Percentiles rank a stretch among this genome's conserved stretches.
Evolutionary conservation across 2,797 vertebrate species (phyloP).

Genomic region (Pangasius mekongensis): DNA sequence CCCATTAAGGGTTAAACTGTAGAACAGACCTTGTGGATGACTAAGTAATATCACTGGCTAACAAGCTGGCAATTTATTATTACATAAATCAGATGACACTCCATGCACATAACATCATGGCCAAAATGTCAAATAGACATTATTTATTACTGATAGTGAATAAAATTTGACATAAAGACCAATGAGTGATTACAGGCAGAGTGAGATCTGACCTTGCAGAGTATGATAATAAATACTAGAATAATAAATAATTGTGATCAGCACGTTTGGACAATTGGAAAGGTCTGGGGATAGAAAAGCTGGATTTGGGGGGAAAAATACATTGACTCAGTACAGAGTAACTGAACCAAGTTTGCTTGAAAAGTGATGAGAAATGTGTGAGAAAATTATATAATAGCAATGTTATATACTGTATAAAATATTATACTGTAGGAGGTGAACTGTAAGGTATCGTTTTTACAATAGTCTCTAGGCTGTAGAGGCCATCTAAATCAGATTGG

Average conservation of each 20-base stretch:
- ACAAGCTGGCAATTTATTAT: constrained; percentile 25
- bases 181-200: background rate
- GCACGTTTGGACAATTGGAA: background rate
- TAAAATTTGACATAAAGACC: constrained; percentile 9
- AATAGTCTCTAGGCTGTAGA: background rate
- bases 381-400: background rate
- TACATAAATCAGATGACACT: constrained; percentile 23
- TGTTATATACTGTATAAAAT: no score
- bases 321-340: background rate
- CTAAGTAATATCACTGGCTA: background rate
- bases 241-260: background rate
- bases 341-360: background rate
- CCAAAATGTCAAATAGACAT: background rate
- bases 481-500: background rate
- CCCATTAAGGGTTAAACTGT: background rate
- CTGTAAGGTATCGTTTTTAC: background rate
- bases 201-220: background rate
- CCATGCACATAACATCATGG: background rate
- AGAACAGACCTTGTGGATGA: background rate
- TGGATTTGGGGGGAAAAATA: background rate
- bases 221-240: background rate
- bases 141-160: constrained; percentile 28
- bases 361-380: no score
- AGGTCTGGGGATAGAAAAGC: background rate
- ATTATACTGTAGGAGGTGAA: background rate